Evolutionary conservation across 2,797 vertebrate genomes (phyloP).

Genomic region (Acanthurus tractus): DNA sequence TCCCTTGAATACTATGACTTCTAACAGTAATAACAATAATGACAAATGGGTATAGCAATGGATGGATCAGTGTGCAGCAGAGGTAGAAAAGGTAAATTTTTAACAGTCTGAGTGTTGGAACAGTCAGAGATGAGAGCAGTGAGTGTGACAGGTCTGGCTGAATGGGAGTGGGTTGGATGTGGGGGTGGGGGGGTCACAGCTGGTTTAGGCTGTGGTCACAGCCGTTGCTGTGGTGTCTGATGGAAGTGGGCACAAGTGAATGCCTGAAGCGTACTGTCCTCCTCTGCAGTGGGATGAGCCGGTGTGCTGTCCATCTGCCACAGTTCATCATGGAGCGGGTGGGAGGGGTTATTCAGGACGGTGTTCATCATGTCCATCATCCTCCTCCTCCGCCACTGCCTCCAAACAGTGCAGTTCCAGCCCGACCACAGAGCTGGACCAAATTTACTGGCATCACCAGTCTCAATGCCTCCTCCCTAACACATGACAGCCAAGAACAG

Average conservation of each 20-base stretch:
- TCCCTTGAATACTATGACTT: too few relatives aligned
- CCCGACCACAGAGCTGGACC: constrained; percentile 27
- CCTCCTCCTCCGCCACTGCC: constrained; percentile 35
- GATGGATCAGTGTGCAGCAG: neutral
- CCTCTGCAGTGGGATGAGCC: constrained; percentile 55
- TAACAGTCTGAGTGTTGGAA: constrained; percentile 20
- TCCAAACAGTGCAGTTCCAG: constrained; percentile 51
- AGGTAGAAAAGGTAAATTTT: neutral
- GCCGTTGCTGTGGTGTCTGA: constrained; percentile 40
- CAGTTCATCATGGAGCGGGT: constrained; percentile 47
- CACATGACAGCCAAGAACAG: constrained; percentile 37
- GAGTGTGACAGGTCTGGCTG: constrained; percentile 46
- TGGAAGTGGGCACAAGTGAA: constrained; percentile 41
- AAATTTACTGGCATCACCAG: constrained; percentile 30
- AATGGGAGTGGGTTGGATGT: constrained; percentile 38
- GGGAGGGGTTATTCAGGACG: constrained; percentile 48
- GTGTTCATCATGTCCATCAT: constrained; percentile 41
- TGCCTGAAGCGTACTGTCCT: constrained; percentile 44
- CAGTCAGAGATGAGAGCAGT: constrained; percentile 28
- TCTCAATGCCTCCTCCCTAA: constrained; percentile 21
- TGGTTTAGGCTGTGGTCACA: constrained; percentile 57
- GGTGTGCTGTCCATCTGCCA: constrained; percentile 65
- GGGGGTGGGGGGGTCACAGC: constrained; percentile 39
- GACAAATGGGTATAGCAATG: neutral
- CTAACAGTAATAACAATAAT: neutral